Conservation (phyloP, 1,140 invertebrate species). For the Homarus americanus region DNA sequence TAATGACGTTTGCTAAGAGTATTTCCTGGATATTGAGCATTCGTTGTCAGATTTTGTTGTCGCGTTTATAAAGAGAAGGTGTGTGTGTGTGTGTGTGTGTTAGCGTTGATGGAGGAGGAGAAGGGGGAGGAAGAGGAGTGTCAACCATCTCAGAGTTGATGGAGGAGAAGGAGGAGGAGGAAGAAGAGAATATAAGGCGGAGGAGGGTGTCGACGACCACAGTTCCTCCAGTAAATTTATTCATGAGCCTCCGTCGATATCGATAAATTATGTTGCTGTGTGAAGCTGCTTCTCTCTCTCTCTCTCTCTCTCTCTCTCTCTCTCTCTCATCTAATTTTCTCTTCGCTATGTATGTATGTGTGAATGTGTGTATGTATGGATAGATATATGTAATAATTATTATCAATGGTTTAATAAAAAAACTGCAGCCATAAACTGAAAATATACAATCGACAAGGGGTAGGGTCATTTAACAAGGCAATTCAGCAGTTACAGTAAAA, state of each 20-base stretch:
- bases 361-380: not conserved
- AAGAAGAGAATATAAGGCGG: no score
- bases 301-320: constrained; percentile 9
- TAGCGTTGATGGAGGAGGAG: not conserved
- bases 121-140: no score
- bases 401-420: not conserved
- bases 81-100: no score
- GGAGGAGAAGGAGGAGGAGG: no score
- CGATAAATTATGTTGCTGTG: not conserved
- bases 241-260: not conserved
- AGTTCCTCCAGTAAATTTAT: not conserved
- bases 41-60: not conserved
- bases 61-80: not conserved
- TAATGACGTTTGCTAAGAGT: no score
- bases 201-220: not conserved
- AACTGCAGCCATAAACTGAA: no score
- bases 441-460: no score
- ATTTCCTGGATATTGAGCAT: not conserved
- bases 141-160: no score
- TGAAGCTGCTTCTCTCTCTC: not conserved
- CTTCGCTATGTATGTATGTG: no score
- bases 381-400: not conserved
- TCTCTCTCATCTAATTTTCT: no score
- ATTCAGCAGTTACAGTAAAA: no score
- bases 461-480: no score